Evolutionary conservation across 2,113 vertebrate genomes (phyloP).

Genomic region (Morone chrysops): DNA sequence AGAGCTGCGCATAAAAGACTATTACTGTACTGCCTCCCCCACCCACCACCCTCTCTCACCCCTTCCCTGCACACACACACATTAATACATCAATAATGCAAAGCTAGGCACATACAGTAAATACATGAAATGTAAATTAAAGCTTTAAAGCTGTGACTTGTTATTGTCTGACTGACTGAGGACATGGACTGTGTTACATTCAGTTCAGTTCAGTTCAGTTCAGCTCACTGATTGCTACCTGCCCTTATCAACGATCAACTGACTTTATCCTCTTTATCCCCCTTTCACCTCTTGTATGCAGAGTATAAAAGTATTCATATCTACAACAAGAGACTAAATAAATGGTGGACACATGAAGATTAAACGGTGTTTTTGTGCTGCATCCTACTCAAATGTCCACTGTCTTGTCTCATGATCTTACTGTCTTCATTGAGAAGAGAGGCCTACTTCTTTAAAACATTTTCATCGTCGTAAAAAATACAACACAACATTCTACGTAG

Average conservation of each 20-base stretch:
- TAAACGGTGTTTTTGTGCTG: neutral
- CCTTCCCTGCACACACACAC: constrained; percentile 68
- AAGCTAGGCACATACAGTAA: constrained; percentile 53
- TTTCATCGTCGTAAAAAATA: neutral
- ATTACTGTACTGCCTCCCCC: constrained; percentile 28
- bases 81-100: constrained; percentile 50
- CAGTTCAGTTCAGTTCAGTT: constrained; percentile 55
- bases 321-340: neutral
- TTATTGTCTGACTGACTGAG: constrained; percentile 52
- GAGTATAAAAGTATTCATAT: neutral
- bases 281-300: neutral
- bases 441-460: neutral
- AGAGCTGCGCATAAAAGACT: constrained; percentile 20
- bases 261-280: neutral
- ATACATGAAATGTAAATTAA: constrained; percentile 46
- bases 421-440: neutral
- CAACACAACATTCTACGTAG: neutral
- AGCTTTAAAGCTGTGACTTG: constrained; percentile 30
- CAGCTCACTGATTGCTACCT: constrained; percentile 9
- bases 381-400: neutral
- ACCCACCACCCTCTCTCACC: constrained; percentile 69
- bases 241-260: constrained; percentile 46
- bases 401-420: neutral
- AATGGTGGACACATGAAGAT: neutral
- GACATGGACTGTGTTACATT: constrained; percentile 3